phyloP scores from a whole-genome alignment of 2,113 vertebrate genomes.

The Corvus cornix region DNA sequence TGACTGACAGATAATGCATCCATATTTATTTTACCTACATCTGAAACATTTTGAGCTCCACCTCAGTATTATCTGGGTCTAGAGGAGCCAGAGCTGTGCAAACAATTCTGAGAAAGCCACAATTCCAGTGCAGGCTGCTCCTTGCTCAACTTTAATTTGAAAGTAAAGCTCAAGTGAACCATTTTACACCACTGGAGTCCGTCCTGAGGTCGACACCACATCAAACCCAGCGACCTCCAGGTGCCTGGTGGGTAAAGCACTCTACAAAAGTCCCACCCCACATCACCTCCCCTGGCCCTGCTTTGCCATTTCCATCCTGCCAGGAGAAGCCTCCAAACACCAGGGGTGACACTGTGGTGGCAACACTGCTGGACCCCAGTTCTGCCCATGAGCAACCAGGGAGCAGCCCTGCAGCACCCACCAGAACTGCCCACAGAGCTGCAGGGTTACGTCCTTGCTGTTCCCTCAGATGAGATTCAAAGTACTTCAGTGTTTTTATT shows the following conservation, averaged over 20 bases:
- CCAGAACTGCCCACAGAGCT: neutral
- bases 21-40: neutral
- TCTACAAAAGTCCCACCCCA: neutral
- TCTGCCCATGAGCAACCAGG: neutral
- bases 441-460: neutral
- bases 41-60: neutral
- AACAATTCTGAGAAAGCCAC: neutral
- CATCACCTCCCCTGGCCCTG: neutral
- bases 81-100: neutral
- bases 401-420: neutral
- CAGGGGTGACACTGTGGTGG: neutral
- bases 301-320: neutral
- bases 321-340: neutral
- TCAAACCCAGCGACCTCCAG: neutral
- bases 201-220: neutral
- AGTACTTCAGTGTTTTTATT: neutral
- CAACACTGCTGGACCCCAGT: neutral
- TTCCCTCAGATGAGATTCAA: neutral
- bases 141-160: neutral
- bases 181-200: neutral
- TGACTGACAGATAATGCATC: neutral
- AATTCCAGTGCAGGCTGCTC: neutral
- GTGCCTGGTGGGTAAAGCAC: neutral
- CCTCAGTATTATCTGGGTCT: accelerated
- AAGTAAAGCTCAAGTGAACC: neutral